A percentile compares a stretch with the other conserved stretches of the same genome.
Conservation (phyloP, 2,888 invertebrate species). For the Encarsia formosa region DNA sequence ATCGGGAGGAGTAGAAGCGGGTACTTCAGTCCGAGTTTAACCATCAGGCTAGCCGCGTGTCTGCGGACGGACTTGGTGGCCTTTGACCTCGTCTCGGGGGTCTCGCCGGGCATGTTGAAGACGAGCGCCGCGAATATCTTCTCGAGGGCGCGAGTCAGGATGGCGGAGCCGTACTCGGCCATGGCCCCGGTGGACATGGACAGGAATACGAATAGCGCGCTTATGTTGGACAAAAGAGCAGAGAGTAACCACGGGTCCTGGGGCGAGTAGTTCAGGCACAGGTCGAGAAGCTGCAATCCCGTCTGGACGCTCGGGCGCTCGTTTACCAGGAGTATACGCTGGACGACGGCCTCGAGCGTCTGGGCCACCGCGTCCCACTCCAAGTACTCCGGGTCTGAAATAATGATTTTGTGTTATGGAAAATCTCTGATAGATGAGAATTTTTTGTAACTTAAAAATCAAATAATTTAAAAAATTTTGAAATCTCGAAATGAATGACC, state of each 20-base stretch:
- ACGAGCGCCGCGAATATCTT: slow-evolving; percentile 85
- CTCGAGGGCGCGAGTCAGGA: slow-evolving; percentile 76
- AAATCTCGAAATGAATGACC: no score
- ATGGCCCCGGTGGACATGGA: slow-evolving; percentile 82
- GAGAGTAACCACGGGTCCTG: slow-evolving; percentile 79
- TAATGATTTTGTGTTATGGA: no score
- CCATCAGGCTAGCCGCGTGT: slow-evolving; percentile 85
- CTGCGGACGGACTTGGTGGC: slow-evolving; percentile 80
- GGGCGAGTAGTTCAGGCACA: slow-evolving; percentile 72
- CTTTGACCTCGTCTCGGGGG: slow-evolving; percentile 64
- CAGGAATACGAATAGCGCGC: slow-evolving; percentile 85
- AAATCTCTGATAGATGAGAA: no score
- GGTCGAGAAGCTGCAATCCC: slow-evolving; percentile 73
- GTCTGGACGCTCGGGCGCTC: slow-evolving; percentile 72
- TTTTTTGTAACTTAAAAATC: no score
- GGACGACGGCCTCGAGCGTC: slow-evolving; percentile 78
- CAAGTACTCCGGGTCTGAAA: slow-evolving; percentile 70
- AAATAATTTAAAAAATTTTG: no score
- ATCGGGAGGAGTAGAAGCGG: slow-evolving; percentile 79
- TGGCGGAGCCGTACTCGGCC: slow-evolving; percentile 62
- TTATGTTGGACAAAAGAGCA: slow-evolving; percentile 83
- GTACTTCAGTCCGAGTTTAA: slow-evolving; percentile 84
- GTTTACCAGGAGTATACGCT: slow-evolving; percentile 66
- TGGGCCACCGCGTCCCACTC: slow-evolving; percentile 81
- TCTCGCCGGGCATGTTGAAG: slow-evolving; percentile 65